phyloP scores from a whole-genome alignment of 2,113 vertebrate species.

The Philantomba maxwellii region DNA sequence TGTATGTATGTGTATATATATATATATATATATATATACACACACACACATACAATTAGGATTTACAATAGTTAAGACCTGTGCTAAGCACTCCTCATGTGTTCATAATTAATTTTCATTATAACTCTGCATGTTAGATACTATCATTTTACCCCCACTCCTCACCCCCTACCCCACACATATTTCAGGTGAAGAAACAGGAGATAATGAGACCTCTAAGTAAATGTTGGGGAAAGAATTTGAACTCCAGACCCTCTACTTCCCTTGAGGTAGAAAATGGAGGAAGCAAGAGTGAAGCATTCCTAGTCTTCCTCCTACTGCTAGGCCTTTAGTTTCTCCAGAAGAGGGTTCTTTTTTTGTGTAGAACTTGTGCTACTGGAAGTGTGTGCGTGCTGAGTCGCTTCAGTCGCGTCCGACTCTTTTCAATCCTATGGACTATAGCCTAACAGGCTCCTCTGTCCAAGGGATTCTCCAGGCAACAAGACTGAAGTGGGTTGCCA shows the following conservation, averaged over 20 bases:
- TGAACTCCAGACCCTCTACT: neutral
- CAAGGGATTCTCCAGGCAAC: neutral
- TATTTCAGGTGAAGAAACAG: constrained; percentile 4
- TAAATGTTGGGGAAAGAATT: constrained; percentile 1
- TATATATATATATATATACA: neutral
- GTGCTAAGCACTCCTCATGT: neutral
- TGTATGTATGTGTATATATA: no score
- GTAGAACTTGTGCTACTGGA: neutral
- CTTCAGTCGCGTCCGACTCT: neutral
- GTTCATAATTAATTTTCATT: constrained; percentile 36
- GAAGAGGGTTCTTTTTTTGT: constrained; percentile 21
- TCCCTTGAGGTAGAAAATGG: constrained; percentile 16
- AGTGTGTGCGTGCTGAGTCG: neutral
- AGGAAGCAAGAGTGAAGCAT: neutral
- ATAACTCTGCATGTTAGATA: constrained; percentile 22
- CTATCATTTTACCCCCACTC: neutral
- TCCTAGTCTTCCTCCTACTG: neutral
- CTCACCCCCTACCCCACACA: neutral
- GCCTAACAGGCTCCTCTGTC: neutral
- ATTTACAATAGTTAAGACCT: neutral
- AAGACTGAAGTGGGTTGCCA: neutral
- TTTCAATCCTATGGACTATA: neutral
- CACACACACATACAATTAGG: neutral
- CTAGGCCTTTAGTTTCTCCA: neutral
- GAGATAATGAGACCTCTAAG: neutral